phyloP scores from a whole-genome alignment of 1,140 invertebrate species.

The Plectrocnemia conspersa region DNA sequence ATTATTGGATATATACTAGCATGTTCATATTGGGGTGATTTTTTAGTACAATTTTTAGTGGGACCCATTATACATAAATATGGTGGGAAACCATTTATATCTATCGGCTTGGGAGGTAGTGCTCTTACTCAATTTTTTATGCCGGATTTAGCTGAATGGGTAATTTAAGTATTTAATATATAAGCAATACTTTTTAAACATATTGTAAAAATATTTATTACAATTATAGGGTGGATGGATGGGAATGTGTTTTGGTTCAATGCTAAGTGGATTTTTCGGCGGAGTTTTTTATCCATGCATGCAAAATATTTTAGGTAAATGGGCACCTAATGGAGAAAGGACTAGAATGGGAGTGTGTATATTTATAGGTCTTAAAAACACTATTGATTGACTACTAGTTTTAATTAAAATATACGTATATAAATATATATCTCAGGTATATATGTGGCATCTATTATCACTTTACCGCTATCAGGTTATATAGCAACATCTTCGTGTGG shows the following conservation, averaged over 20 bases:
- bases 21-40: slow-evolving; percentile 60
- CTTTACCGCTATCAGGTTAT: slow-evolving; percentile 4
- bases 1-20: slow-evolving; percentile 53
- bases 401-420: too few relatives aligned
- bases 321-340: slow-evolving; percentile 8
- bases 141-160: background rate
- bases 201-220: too few relatives aligned
- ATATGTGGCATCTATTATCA: slow-evolving; percentile 2
- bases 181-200: too few relatives aligned
- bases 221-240: slow-evolving; percentile 15
- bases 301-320: slow-evolving; percentile 9
- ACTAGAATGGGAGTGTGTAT: slow-evolving; percentile 11
- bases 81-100: slow-evolving; percentile 58
- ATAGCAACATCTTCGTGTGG: slow-evolving; percentile 1
- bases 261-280: slow-evolving; percentile 9
- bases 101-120: background rate
- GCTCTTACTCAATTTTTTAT: background rate
- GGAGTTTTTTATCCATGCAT: background rate
- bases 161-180: too few relatives aligned
- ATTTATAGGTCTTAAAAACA: slow-evolving; percentile 1
- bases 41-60: slow-evolving; percentile 61
- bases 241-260: slow-evolving; percentile 5
- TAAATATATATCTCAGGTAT: slow-evolving; percentile 1
- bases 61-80: slow-evolving; percentile 60
- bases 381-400: background rate